Percentiles rank a stretch among this genome's conserved stretches.
These are phyloP conservation scores for Polyommatus iphigenia DNA, from an alignment of 2,888 invertebrate genomes.

Conservation along the genomic window DNA sequence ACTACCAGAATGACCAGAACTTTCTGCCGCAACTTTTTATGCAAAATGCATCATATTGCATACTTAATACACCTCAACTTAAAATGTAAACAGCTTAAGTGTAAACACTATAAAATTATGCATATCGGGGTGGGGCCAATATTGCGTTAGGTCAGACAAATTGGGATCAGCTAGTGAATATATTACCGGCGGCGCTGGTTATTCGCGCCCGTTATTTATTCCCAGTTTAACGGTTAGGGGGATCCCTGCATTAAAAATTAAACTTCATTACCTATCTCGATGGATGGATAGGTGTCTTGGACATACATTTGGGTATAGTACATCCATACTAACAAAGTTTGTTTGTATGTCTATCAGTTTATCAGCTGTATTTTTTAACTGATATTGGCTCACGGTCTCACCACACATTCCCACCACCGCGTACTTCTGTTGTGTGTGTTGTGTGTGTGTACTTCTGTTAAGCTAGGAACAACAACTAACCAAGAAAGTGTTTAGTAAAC, in stretches of 20 bases:
- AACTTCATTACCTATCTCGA: slow-evolving; percentile 9
- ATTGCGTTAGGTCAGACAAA: slow-evolving; percentile 78
- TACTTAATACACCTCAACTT: neutral
- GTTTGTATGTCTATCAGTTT: neutral
- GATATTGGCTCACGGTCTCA: too few relatives aligned
- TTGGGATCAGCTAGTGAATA: slow-evolving; percentile 78
- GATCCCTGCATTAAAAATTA: slow-evolving; percentile 34
- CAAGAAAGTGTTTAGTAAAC: too few relatives aligned
- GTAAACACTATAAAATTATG: slow-evolving; percentile 48
- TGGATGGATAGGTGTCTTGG: neutral
- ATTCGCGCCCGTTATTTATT: slow-evolving; percentile 77
- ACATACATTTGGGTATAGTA: neutral
- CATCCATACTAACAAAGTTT: neutral
- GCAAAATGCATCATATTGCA: neutral
- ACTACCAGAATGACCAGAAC: neutral
- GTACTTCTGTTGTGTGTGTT: too few relatives aligned
- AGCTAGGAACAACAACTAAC: too few relatives aligned
- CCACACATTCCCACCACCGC: too few relatives aligned
- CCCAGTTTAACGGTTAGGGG: slow-evolving; percentile 51
- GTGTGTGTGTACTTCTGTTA: too few relatives aligned
- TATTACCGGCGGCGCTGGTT: slow-evolving; percentile 77
- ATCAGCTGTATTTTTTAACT: too few relatives aligned
- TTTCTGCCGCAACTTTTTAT: too few relatives aligned
- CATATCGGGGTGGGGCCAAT: slow-evolving; percentile 58
- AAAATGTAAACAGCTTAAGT: slow-evolving; percentile 12